Evolutionary conservation across 2,113 vertebrate species (phyloP).

Genomic region (Callithrix jacchus): DNA sequence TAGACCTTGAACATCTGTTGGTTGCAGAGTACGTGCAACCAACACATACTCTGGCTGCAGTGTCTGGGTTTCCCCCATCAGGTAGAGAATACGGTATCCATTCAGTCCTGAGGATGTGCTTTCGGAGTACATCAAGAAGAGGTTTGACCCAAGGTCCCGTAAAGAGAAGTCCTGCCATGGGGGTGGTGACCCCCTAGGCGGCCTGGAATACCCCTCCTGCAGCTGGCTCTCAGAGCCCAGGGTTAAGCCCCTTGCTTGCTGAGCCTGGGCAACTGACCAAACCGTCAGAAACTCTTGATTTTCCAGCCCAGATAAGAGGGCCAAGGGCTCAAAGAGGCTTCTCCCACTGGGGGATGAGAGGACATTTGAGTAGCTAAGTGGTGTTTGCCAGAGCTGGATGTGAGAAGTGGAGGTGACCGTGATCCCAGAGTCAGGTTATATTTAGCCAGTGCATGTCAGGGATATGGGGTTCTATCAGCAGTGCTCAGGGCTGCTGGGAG

Average conservation of each 20-base stretch:
- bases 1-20: no score
- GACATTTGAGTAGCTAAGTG: neutral
- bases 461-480: accelerated
- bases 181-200: neutral
- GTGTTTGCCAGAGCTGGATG: neutral
- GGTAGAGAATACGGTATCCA: neutral
- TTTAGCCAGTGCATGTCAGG: neutral
- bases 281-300: neutral
- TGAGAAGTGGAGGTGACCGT: neutral
- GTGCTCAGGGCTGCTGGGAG: neutral
- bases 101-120: neutral
- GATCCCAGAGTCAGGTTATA: accelerated
- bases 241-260: no score
- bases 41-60: accelerated
- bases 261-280: neutral
- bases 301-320: neutral
- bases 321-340: neutral
- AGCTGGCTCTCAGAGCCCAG: neutral
- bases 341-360: accelerated
- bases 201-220: neutral
- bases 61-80: neutral
- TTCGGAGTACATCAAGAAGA: neutral
- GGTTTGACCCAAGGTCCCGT: neutral
- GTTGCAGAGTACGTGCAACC: no score
- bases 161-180: neutral